Percentiles rank a stretch among this genome's conserved stretches.
These are phyloP conservation scores for Cirrhinus molitorella DNA, from an alignment of 2,797 vertebrate genomes.

Conservation along the genomic window DNA sequence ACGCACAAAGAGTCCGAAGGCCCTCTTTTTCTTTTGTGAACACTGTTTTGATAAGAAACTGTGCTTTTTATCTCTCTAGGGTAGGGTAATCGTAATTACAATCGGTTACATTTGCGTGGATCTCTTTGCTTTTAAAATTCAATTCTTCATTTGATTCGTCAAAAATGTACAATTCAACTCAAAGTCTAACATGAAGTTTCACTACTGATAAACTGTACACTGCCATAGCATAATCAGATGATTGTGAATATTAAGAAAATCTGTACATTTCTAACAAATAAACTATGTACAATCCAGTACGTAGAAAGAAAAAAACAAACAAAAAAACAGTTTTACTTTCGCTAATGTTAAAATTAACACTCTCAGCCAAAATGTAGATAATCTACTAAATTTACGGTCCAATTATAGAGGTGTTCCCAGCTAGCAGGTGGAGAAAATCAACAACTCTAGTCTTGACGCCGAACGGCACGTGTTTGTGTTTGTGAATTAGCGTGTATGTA, in stretches of 20 bases:
- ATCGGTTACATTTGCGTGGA: background rate
- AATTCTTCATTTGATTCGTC: constrained; percentile 20
- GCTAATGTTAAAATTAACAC: no score
- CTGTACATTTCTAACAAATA: constrained; percentile 48
- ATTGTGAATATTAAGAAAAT: constrained; percentile 44
- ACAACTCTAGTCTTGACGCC: constrained; percentile 27
- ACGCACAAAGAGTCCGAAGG: constrained; percentile 34
- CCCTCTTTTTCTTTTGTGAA: constrained; percentile 31
- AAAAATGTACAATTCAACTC: constrained; percentile 41
- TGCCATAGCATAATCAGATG: constrained; percentile 34
- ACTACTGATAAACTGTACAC: constrained; percentile 70
- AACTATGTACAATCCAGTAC: constrained; percentile 26
- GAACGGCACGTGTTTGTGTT: constrained; percentile 30
- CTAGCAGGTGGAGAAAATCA: constrained; percentile 40
- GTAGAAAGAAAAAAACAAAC: constrained; percentile 15
- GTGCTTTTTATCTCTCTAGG: background rate
- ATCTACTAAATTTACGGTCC: constrained; percentile 39
- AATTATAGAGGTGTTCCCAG: constrained; percentile 50
- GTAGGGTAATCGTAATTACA: background rate
- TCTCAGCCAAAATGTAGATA: constrained; percentile 1
- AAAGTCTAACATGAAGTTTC: constrained; percentile 31
- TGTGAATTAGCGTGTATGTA: constrained; percentile 14
- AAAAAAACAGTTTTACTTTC: background rate
- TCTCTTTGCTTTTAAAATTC: constrained; percentile 19
- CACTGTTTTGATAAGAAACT: constrained; percentile 28